Evolutionary conservation across 1,140 invertebrate genomes (phyloP), one percentile per base, ranked within the genome.

Genomic region (Teleopsis dalmanni): DNA sequence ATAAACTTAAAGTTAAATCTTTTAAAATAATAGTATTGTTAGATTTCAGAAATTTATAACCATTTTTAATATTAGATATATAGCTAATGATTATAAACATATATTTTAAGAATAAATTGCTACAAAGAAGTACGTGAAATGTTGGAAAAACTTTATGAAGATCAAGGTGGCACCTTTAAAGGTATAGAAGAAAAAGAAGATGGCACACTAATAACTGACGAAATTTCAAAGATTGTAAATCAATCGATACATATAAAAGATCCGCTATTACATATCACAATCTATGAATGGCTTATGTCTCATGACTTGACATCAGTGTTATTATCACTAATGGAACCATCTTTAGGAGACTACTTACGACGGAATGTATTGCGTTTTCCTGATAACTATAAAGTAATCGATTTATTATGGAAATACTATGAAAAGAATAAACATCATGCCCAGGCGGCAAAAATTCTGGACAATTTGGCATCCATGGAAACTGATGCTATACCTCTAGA

Each of bases 321-420:
- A 46, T 74, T 95, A 47, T 76, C 84, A 64, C 77, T 91, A 56
- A 74, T 80, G 34, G 84, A 89, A 45, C 79, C 85, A n/a, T 88
- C 85, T 5, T 73, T 95, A 33, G 89, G 93, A 62, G 77, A 80
- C 29, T 95, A 88, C 61, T 66, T 95, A 11, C 80, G 83, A 42
- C 77, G 82, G 22, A 75, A 78, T 48, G 72, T 78, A 2, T 60
- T 71, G 33, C 65, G 72, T 34, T 72, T 75, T 45, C 69, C 72
- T 3, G 73, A 79, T 18, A 76, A 79, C 50, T 70, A 84, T 1
- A 76, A 79, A 42, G 78, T 88, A 5, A 78, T 90, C 36, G 92
- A 98, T 71, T 75, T 98, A 47, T 73, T 98, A 13, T 98, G 95
- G 95, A 93, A 93, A 69, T 95, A 88, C 69, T 95, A 98, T 62